Evolutionary conservation across 2,113 vertebrate genomes (phyloP).

Genomic region (cattle (Bos taurus)): DNA sequence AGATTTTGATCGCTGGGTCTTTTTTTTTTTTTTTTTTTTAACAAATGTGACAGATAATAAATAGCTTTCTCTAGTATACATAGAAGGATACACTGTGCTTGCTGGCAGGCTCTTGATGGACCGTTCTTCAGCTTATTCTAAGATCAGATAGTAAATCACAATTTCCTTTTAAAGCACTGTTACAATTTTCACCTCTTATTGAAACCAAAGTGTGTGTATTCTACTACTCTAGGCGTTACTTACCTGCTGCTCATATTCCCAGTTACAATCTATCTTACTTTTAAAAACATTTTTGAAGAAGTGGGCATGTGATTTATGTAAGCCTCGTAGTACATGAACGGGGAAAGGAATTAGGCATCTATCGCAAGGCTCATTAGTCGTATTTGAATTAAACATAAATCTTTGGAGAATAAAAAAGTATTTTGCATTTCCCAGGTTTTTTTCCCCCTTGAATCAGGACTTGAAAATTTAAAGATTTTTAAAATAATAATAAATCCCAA

Average conservation of each 20-base stretch:
- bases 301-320: constrained; percentile 41
- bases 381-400: constrained; percentile 62
- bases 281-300: constrained; percentile 36
- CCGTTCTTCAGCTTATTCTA: not conserved
- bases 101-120: not conserved
- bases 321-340: constrained; percentile 44
- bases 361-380: constrained; percentile 41
- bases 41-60: constrained; percentile 59
- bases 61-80: constrained; percentile 30
- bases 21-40: not conserved
- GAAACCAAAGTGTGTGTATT: constrained; percentile 24
- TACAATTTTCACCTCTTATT: constrained; percentile 41
- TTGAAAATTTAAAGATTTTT: constrained; percentile 44
- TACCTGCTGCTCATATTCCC: constrained; percentile 39
- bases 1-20: constrained; percentile 59
- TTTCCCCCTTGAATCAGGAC: not conserved
- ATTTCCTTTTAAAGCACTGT: constrained; percentile 55
- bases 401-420: constrained; percentile 53
- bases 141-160: constrained; percentile 58
- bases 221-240: not conserved
- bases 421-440: constrained; percentile 54
- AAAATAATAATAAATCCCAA: constrained; percentile 30
- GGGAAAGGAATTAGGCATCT: constrained; percentile 34
- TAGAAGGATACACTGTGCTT: constrained; percentile 20
- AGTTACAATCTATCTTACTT: constrained; percentile 39